phyloP scores from a whole-genome alignment of 2,113 vertebrate species.

The Passer domesticus region DNA sequence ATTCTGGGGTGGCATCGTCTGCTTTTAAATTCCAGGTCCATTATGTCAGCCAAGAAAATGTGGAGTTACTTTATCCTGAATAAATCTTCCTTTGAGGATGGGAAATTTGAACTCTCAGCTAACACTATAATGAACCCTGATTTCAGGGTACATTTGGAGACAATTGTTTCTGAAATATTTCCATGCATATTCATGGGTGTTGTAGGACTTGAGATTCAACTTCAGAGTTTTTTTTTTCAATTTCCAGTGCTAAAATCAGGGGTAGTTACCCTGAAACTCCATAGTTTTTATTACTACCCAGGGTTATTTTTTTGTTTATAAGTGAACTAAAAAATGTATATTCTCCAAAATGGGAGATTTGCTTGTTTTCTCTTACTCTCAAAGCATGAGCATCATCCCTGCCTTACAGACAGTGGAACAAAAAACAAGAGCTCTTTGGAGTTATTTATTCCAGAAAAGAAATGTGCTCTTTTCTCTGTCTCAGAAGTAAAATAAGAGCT shows the following conservation, averaged over 20 bases:
- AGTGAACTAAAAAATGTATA: background rate
- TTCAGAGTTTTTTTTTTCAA: background rate
- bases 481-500: background rate
- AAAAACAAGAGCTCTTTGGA: background rate
- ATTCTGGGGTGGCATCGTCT: background rate
- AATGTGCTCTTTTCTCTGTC: background rate
- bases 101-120: constrained; percentile 26
- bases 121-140: background rate
- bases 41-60: background rate
- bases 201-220: background rate
- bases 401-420: background rate
- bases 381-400: background rate
- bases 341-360: background rate
- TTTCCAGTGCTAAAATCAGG: background rate
- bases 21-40: constrained; percentile 15
- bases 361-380: background rate
- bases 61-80: constrained; percentile 1
- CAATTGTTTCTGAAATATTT: background rate
- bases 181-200: background rate
- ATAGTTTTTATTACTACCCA: background rate
- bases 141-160: constrained; percentile 24
- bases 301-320: background rate
- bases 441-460: background rate
- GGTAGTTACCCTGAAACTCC: background rate
- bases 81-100: constrained; percentile 39